Base-by-base conservation (phyloP, 2,113 vertebrate species). In the Casuarius casuarius region DNA sequence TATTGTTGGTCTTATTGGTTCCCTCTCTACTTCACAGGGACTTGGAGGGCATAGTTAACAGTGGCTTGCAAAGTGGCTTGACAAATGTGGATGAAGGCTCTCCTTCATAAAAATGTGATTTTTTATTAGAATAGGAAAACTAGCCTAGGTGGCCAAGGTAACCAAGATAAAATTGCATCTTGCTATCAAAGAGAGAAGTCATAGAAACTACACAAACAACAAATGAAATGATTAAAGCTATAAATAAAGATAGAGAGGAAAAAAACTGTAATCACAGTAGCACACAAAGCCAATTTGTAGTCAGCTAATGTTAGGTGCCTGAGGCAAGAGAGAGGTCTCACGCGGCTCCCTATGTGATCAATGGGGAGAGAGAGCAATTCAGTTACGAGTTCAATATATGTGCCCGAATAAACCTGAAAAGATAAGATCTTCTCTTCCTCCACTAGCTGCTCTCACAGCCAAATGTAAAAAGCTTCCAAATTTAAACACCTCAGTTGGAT, bases 211-310 rank as follows among this genome's bases (percentile, higher is more conserved):
- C 42, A 77, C 13, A 95, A 95, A 74, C 75, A 95, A 67, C 92
- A 96, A 63, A 51, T 61, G 81, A 72, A 94, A 92, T 76, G 15
- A 95, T 95, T 97, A 96, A 97, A 95, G 56, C 68, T 81, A 77
- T 95, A 97, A 97, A 95, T 95, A 95, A 95, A 95, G 26, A 42
- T 48, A 31, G 46, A 91, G 38, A 94, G 35, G 26, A 19, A 71
- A 89, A 87, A 15, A 1, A 15, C 35, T 33, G 31, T 38, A 91
- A 70, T 78, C 38, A 83, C 67, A 46, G 54, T 35, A 90, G 44
- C 38, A 40, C 42, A 67, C 38, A 82, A 84, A 95, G 17, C 46
- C 46, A 66, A 80, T 90, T 77, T 96, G 72, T 74, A 93, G 67
- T 74, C 79, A 62, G 80, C 82, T 77, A 46, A 63, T 93, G 23